phyloP scores from a whole-genome alignment of 2,797 vertebrate species.

The Gambusia yucatana region DNA sequence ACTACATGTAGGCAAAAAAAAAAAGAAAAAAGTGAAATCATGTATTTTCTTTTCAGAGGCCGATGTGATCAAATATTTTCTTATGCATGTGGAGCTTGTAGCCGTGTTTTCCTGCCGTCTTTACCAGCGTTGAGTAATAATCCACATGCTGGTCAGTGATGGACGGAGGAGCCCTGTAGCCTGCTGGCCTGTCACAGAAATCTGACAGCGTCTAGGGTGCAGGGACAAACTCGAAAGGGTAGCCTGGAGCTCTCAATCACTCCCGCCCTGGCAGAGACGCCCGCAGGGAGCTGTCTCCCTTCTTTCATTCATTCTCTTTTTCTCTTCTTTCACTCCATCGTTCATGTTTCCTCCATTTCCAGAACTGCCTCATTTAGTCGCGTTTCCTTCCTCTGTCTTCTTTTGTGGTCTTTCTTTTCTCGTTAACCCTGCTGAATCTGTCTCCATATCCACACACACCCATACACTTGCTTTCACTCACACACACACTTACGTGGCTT shows the following conservation, averaged over 20 bases:
- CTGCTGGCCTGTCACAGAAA: conserved; percentile 79
- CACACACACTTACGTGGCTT: not conserved
- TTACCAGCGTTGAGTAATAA: conserved; percentile 58
- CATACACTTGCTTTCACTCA: not conserved
- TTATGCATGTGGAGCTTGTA: conserved; percentile 13
- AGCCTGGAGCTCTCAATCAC: conserved; percentile 73
- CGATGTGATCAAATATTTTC: conserved; percentile 25
- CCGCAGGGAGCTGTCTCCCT: conserved; percentile 57
- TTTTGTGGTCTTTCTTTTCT: conserved; percentile 26
- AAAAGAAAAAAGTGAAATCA: too few species aligned
- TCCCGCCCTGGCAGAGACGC: conserved; percentile 62
- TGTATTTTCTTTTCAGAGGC: not conserved
- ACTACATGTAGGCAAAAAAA: not conserved
- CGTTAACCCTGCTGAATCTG: conserved; percentile 28
- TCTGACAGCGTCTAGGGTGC: conserved; percentile 69
- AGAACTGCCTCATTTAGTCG: conserved; percentile 35
- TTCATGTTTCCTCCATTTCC: conserved; percentile 46
- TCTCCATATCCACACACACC: conserved; percentile 8
- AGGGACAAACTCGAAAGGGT: conserved; percentile 67
- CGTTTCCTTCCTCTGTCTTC: conserved; percentile 1
- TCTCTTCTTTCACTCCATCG: conserved; percentile 45
- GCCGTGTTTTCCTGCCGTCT: conserved; percentile 37
- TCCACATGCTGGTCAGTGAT: conserved; percentile 62
- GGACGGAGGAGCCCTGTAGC: conserved; percentile 61
- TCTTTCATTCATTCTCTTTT: conserved; percentile 57